These are phyloP conservation scores for Synanthedon vespiformis DNA, from an alignment of 2,888 invertebrate species.

Conservation along the genomic window DNA sequence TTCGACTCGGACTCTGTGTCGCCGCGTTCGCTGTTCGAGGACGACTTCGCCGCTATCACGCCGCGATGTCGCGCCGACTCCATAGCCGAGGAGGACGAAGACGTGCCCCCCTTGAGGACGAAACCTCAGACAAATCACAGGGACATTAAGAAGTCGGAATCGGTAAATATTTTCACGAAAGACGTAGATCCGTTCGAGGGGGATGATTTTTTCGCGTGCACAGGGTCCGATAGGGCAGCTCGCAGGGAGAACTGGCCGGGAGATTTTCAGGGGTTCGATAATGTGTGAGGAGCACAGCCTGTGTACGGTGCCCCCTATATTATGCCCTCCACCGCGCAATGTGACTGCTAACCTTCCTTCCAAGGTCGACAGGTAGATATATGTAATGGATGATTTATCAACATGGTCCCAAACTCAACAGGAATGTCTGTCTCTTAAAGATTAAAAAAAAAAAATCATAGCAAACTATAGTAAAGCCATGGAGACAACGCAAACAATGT, in stretches of 20 bases:
- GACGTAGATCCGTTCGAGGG: constrained; percentile 91
- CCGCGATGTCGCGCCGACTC: constrained; percentile 52
- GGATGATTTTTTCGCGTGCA: constrained; percentile 84
- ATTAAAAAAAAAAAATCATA: too few relatives aligned
- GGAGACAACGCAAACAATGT: too few relatives aligned
- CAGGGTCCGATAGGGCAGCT: constrained; percentile 57
- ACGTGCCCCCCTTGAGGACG: constrained; percentile 42
- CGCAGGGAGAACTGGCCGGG: constrained; percentile 63
- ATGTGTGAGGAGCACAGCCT: constrained; percentile 37
- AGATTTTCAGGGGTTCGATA: constrained; percentile 58
- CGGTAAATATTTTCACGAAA: constrained; percentile 88
- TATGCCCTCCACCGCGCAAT: too few relatives aligned
- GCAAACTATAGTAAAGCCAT: too few relatives aligned
- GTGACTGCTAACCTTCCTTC: too few relatives aligned
- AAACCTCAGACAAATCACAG: constrained; percentile 56
- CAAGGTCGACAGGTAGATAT: too few relatives aligned
- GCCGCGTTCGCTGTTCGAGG: constrained; percentile 72
- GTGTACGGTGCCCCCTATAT: background rate
- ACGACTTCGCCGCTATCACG: constrained; percentile 73
- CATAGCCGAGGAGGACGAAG: constrained; percentile 63
- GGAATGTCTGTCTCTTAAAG: too few relatives aligned
- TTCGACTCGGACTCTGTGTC: constrained; percentile 61
- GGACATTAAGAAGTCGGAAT: constrained; percentile 87
- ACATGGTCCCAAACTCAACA: too few relatives aligned
- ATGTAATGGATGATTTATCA: too few relatives aligned